Evolutionary conservation across 2,113 vertebrate genomes (phyloP), one percentile per base, ranked within the genome.

Genomic region (Pelecanus crispus): DNA sequence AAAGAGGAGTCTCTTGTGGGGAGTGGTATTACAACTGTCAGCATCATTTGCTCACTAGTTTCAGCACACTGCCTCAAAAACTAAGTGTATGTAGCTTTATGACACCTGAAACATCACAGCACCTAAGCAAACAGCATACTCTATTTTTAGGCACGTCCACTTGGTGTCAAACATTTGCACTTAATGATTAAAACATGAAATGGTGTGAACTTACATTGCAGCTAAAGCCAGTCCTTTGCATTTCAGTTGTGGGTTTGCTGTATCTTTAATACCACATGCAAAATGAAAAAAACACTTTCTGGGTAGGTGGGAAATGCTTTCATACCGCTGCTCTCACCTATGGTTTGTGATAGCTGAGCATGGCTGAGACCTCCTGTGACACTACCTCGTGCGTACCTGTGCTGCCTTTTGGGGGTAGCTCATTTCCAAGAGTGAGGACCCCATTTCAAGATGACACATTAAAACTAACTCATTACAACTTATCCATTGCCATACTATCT

Each of bases 341-440:
- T 0, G 0, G 32, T 7, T 81, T 77, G 21, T 72, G 62, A 83
- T 2, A 83, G 65, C 50, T 40, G 71, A 81, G 22, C 12, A 14
- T 17, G 26, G 63, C 31, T n/a, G 42, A 90, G 50, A 62, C 9
- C 26, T 70, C 9, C 29, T 34, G 21, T 38, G 87, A 70, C 29
- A 83, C 25, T 67, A 25, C 20, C 45, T 34, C 0, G 0, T 50
- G 36, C 2, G 1, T 36, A 68, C 15, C 34, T 3, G 1, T 1
- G 20, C 22, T 89, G 73, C 49, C 73, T 75, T 75, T 61, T 68
- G 36, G 17, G 8, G 25, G 21, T 0, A 94, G 53, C 38, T 84
- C 25, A 31, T 45, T 94, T 79, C 44, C 38, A 50, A 50, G 25
- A 45, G 19, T 2, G 6, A 80, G 38, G 16, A 61, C 24, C 12